Conservation (phyloP, 2,888 invertebrate genomes). For the Sphinx pinastri region DNA sequence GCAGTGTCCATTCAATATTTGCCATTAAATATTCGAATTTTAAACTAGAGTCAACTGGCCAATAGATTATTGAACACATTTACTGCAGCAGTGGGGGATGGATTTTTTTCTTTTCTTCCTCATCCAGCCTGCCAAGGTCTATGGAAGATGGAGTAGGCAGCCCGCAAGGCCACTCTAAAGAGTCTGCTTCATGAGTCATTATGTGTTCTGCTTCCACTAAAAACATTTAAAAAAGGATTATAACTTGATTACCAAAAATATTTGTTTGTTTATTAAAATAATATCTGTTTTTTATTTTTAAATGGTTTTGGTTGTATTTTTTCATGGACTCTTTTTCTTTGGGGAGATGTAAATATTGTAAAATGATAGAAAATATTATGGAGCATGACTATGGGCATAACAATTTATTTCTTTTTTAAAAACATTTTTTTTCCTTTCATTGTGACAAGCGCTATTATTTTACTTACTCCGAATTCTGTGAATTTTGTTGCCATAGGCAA, state of each 20-base stretch:
- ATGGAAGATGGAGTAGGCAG: slow-evolving; percentile 89
- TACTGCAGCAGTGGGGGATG: slow-evolving; percentile 82
- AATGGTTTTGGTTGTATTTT: too few relatives aligned
- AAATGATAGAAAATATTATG: too few relatives aligned
- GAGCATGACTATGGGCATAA: too few relatives aligned
- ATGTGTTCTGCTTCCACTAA: slow-evolving; percentile 91
- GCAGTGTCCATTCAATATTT: background rate
- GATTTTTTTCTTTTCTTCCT: slow-evolving; percentile 86
- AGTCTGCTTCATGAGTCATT: slow-evolving; percentile 88
- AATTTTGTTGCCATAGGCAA: slow-evolving; percentile 90
- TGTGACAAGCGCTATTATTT: too few relatives aligned
- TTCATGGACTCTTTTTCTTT: too few relatives aligned
- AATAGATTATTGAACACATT: background rate
- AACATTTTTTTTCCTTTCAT: too few relatives aligned
- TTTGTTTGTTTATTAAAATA: too few relatives aligned
- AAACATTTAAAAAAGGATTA: slow-evolving; percentile 35
- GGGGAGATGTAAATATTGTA: too few relatives aligned
- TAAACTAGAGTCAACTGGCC: background rate
- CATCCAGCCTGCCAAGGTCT: slow-evolving; percentile 86
- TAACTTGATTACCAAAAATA: too few relatives aligned
- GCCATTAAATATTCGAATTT: background rate
- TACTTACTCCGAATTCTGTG: slow-evolving; percentile 88
- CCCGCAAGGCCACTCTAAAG: slow-evolving; percentile 89
- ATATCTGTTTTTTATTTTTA: too few relatives aligned
- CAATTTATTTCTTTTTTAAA: too few relatives aligned